Evolutionary conservation across 2,888 invertebrate species (phyloP), one percentile per base, ranked within the genome.

Genomic region (Cantharis lateralis): DNA sequence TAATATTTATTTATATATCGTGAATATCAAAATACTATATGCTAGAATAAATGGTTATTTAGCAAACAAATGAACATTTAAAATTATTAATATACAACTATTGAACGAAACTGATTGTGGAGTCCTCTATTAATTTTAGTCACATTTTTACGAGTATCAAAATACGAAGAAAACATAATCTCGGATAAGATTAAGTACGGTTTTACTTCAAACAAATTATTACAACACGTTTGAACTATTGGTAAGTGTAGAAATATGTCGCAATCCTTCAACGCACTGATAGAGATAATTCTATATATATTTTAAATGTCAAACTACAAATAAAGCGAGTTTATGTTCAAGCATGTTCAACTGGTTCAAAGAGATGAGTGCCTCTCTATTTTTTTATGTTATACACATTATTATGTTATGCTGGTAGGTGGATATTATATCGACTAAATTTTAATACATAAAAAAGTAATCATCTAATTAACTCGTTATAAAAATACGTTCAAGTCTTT

Each of bases 241-340:
- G 20, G 64, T 66, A 80, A 80, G 79, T 81, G 79, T 79, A 80
- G 79, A 81, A 80, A 81, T 80, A 78, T 80, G 81, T 81, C 80
- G 77, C 79, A 81, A 75, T 79, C 76, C 71, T 72, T 72, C 74
- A 62, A 68, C 72, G 73, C 76, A 77, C 80, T 74, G 80, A 81
- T 79, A 80, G 76, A 81, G 81, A 80, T 81, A 81, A 66, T n/a
- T n/a, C 69, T 74, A 80, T 80, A 82, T 82, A 80, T 82, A 76
- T 80, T 76, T 78, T 72, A 71, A 76, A 80, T 74, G 79, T 80
- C 80, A 79, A 79, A 80, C 76, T 71, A 80, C 80, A 76, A 78
- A 79, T 79, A 76, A 78, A 75, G 72, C 77, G 73, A 71, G 71
- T 62, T 71, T 62, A 74, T 77, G 77, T 77, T 71, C 71, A 70